Conservation (phyloP, 37 sponge, comb jelly and placozoan genomes). For the Aplysina aerophoba region DNA sequence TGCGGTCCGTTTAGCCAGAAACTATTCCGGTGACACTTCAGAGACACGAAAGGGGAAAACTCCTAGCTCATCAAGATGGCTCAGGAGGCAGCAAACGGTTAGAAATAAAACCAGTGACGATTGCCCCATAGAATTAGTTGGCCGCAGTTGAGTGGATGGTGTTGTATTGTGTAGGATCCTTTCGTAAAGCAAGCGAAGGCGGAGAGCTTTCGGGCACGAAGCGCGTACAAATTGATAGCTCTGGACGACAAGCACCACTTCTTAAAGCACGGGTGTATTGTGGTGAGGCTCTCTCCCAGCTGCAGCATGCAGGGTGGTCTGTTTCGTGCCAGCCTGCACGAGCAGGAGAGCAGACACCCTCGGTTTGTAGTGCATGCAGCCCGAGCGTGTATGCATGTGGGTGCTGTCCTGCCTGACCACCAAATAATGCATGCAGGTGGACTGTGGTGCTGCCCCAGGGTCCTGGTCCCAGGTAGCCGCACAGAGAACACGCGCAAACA, state of each 20-base stretch:
- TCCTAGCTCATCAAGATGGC: slow-evolving; percentile 53
- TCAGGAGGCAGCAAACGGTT: slow-evolving; percentile 50
- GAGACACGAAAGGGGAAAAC: slow-evolving; percentile 2
- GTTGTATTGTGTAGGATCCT: slow-evolving; percentile 53
- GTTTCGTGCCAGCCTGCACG: too few species aligned
- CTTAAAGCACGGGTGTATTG: slow-evolving; percentile 56
- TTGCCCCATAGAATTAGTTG: too few species aligned
- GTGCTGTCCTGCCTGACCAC: too few species aligned
- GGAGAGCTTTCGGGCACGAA: slow-evolving; percentile 68
- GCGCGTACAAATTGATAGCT: slow-evolving; percentile 87
- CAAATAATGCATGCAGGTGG: slow-evolving; percentile 57
- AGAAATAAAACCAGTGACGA: neutral
- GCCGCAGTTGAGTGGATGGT: too few species aligned
- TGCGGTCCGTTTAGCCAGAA: too few species aligned
- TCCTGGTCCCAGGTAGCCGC: slow-evolving; percentile 83
- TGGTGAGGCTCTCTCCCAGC: slow-evolving; percentile 41
- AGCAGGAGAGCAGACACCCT: neutral
- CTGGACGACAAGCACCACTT: slow-evolving; percentile 78
- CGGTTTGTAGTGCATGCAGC: too few species aligned
- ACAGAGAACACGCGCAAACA: slow-evolving; percentile 37
- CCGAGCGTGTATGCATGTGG: neutral
- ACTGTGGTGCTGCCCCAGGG: slow-evolving; percentile 73
- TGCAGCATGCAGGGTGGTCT: too few species aligned
- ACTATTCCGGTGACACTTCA: too few species aligned
- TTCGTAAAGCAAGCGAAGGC: slow-evolving; percentile 61